Evolutionary conservation across 2,888 invertebrate genomes (phyloP), one percentile per base, ranked within the genome.

Genomic region (Caenorhabditis japonica): DNA sequence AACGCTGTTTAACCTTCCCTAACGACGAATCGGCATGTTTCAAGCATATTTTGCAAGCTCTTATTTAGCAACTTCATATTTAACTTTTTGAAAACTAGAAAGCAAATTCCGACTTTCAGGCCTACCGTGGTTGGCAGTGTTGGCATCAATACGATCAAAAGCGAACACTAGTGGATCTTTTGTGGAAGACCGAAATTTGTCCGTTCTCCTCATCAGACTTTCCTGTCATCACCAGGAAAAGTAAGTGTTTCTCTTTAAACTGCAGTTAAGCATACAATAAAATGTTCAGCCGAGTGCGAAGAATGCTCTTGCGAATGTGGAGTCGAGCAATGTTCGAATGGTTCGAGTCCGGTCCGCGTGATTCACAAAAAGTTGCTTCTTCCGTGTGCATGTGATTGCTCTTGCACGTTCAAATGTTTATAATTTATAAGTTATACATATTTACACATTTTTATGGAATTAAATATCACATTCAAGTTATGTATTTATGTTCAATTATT

Each of bases 171-270:
- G 83, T 86, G 12, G 86, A 86, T 68, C 74, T 86, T 5, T 66
- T 85, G 1, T 86, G 84, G 84, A 86, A 87, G 47, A 78, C 84
- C 41, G 86, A 86, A 51, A 82, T 86, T 3, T 86, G 86, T 56
- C 83, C 83, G 27, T 81, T 82, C 53, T 56, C 69, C 5, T 74
- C 80, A 0, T 69, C 79, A 1, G 73, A 75, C 13, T 79, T 81
- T 41, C 79, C 79, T 8, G 70, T 75, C 0, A 55, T 70, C 17
- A 68, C 69, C 10, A 64, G 56, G 30, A 71, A 66, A 53, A 75
- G 80, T 80, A 1, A 27, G 70, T 53, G 0, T 38, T 55, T 25
- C 30, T 12, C 4, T 17, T 39, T 27, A 21, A 12, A 39, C 12
- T 23, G 21, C 3, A 3, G 8, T 2, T n/a, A n/a, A 44, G 25